These are phyloP conservation scores for Vanessa atalanta DNA, from an alignment of 1,140 invertebrate genomes.

Conservation along the genomic window DNA sequence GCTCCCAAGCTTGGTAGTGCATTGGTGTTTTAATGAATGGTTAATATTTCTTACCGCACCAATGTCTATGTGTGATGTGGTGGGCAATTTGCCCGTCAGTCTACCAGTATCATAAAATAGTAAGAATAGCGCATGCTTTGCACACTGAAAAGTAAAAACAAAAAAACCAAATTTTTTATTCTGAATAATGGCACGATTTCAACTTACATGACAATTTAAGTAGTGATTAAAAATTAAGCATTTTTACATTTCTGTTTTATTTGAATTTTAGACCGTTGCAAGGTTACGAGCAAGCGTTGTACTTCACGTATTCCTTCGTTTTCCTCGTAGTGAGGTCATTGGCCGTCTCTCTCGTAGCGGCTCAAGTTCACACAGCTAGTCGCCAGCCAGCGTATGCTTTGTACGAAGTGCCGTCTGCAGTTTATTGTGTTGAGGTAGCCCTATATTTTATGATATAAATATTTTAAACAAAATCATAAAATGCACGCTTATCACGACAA, in stretches of 20 bases:
- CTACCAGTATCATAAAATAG: too few species aligned
- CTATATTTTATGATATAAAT: neutral
- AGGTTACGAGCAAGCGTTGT: constrained; percentile 77
- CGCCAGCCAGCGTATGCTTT: constrained; percentile 78
- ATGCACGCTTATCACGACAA: too few species aligned
- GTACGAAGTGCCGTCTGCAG: constrained; percentile 80
- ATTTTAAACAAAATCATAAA: too few species aligned
- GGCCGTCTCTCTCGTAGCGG: constrained; percentile 81
- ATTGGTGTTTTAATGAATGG: too few species aligned
- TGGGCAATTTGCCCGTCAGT: too few species aligned
- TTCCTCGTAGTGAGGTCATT: constrained; percentile 80
- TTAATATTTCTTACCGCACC: too few species aligned
- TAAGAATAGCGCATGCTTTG: too few species aligned
- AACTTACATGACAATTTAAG: neutral
- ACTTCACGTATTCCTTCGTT: constrained; percentile 82
- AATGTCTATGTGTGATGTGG: too few species aligned
- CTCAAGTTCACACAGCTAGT: constrained; percentile 81
- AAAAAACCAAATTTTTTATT: too few species aligned
- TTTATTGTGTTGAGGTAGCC: constrained; percentile 82
- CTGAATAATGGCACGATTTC: too few species aligned
- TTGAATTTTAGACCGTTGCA: constrained; percentile 73
- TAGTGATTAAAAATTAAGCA: neutral
- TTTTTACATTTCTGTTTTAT: neutral
- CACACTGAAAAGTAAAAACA: too few species aligned
- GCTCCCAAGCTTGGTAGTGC: too few species aligned